phyloP scores from a whole-genome alignment of 1,140 invertebrate species.

The Apis laboriosa region DNA sequence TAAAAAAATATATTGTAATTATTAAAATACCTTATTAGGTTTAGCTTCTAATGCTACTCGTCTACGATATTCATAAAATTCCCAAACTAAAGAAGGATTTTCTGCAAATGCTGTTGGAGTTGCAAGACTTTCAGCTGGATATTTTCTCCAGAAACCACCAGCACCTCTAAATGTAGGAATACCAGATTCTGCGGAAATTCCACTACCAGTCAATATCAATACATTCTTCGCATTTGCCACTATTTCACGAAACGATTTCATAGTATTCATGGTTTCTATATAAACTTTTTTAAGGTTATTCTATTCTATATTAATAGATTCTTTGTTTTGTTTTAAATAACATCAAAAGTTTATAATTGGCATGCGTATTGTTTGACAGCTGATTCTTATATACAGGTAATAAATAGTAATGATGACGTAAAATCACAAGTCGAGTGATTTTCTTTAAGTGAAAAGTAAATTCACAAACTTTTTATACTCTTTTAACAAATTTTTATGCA shows the following conservation, averaged over 20 bases:
- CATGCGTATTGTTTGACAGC: not conserved
- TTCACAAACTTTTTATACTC: not conserved
- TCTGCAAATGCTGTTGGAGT: constrained; percentile 85
- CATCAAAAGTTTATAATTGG: no score
- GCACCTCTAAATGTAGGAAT: constrained; percentile 90
- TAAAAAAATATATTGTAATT: constrained; percentile 2
- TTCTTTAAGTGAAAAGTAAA: constrained; percentile 2
- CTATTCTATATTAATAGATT: not conserved
- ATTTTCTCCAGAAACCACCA: constrained; percentile 90
- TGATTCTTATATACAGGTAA: not conserved
- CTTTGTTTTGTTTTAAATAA: no score
- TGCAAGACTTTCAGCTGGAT: constrained; percentile 85
- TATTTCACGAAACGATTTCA: constrained; percentile 83
- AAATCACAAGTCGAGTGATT: not conserved
- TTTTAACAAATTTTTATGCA: not conserved
- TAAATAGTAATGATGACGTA: not conserved
- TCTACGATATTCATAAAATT: constrained; percentile 89
- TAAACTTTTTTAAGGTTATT: not conserved
- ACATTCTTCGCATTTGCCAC: constrained; percentile 83
- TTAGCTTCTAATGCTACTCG: constrained; percentile 84
- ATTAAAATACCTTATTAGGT: constrained; percentile 84
- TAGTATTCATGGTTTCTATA: constrained; percentile 57
- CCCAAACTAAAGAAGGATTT: constrained; percentile 89
- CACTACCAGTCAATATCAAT: constrained; percentile 89
- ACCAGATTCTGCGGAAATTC: constrained; percentile 90